Conservation (phyloP, 2,113 vertebrate species). For the Nyctibius bracteatus region DNA sequence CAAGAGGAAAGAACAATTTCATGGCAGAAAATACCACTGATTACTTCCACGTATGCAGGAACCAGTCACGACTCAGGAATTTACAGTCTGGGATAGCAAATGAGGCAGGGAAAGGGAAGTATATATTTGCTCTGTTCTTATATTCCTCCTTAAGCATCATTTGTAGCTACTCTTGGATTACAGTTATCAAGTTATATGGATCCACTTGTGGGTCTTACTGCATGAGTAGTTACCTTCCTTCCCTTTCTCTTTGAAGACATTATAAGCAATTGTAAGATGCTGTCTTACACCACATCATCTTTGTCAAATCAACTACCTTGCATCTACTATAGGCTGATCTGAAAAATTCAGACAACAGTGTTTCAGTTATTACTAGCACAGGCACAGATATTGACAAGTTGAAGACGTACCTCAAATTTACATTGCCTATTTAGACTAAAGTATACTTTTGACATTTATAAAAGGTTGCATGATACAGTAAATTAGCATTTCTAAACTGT, state of each 20-base stretch:
- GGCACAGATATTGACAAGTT: rapidly evolving
- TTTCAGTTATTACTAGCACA: not conserved
- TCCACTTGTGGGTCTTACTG: not conserved
- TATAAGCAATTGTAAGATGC: not conserved
- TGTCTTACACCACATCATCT: not conserved
- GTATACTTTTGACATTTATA: not conserved
- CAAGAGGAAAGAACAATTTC: not conserved
- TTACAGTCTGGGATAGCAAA: not conserved
- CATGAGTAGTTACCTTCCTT: not conserved
- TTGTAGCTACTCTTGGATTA: not conserved
- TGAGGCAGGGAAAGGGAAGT: not conserved
- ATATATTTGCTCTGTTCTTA: not conserved
- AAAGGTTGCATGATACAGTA: not conserved
- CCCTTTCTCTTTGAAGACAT: not conserved
- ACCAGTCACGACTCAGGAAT: not conserved
- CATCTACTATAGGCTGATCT: not conserved
- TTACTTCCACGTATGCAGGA: not conserved
- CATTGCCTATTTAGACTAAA: not conserved
- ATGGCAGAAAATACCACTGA: not conserved
- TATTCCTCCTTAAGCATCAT: not conserved
- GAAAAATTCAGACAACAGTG: not conserved
- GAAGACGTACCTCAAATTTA: not conserved
- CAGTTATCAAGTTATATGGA: not conserved
- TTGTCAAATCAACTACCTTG: not conserved
- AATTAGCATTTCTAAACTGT: not conserved